A percentile compares a stretch with the other conserved stretches of the same genome.
phyloP scores from a whole-genome alignment of 2,888 invertebrate genomes.

The Drosophila monieri region DNA sequence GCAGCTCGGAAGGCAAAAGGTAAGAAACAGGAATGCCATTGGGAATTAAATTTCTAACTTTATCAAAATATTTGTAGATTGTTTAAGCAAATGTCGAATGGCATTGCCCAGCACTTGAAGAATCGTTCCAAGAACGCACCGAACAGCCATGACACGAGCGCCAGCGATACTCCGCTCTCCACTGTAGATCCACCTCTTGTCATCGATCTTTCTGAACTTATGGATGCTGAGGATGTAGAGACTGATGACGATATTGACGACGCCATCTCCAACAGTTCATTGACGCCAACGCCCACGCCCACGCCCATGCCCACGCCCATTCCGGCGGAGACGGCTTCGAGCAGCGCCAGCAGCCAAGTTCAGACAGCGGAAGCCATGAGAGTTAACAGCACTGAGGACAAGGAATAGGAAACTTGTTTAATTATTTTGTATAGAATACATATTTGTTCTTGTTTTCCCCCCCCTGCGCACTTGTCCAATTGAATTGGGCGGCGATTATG shows the following conservation, averaged over 20 bases:
- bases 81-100: constrained; percentile 90
- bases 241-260: constrained; percentile 77
- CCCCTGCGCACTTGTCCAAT: constrained; percentile 57
- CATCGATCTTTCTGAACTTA: constrained; percentile 79
- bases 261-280: constrained; percentile 71
- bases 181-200: no score
- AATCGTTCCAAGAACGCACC: constrained; percentile 83
- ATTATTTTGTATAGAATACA: constrained; percentile 41
- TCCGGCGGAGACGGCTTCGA: constrained; percentile 8
- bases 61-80: constrained; percentile 85
- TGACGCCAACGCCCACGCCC: constrained; percentile 76
- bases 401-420: constrained; percentile 46
- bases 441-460: constrained; percentile 48
- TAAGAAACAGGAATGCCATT: constrained; percentile 84
- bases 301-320: constrained; percentile 42
- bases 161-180: constrained; percentile 81
- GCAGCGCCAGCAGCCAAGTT: constrained; percentile 20
- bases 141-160: constrained; percentile 78
- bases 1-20: constrained; percentile 91
- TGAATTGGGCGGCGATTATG: constrained; percentile 63
- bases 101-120: constrained; percentile 89
- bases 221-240: constrained; percentile 75
- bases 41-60: not conserved
- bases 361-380: constrained; percentile 37
- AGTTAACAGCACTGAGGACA: constrained; percentile 32